phyloP scores from a whole-genome alignment of 2,888 invertebrate genomes.

The Pristionchus maxplancki region DNA sequence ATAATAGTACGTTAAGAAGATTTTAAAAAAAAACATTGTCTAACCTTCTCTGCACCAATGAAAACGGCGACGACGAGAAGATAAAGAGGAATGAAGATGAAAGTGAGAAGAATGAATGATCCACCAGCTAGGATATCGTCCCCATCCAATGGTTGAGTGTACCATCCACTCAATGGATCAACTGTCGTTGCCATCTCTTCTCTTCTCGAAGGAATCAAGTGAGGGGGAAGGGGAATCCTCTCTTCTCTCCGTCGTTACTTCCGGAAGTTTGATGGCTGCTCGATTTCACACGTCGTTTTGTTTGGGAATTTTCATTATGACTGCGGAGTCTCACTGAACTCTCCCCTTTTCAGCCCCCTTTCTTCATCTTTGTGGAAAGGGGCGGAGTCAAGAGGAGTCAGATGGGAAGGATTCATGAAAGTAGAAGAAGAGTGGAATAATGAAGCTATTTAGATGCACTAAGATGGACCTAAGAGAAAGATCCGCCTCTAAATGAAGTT shows the following conservation, averaged over 20 bases:
- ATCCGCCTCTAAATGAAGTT: neutral
- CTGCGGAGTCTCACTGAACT: slow-evolving; percentile 21
- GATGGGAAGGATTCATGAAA: neutral
- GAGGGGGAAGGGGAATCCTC: neutral
- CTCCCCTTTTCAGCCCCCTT: neutral
- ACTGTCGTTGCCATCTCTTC: neutral
- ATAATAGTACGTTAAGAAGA: too few species aligned
- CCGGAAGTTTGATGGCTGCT: slow-evolving; percentile 14
- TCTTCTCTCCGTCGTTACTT: neutral
- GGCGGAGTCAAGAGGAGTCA: neutral
- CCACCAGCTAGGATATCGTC: slow-evolving; percentile 34
- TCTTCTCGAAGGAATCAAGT: neutral
- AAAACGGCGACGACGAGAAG: neutral
- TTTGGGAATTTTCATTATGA: slow-evolving; percentile 31
- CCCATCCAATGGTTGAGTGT: neutral
- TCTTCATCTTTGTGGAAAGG: neutral
- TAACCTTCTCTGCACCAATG: neutral
- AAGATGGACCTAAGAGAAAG: neutral
- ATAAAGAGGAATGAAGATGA: slow-evolving; percentile 43
- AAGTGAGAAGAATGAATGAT: slow-evolving; percentile 24
- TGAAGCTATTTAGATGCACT: slow-evolving; percentile 45
- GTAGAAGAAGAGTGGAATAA: neutral
- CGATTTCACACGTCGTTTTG: slow-evolving; percentile 42
- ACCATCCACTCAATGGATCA: slow-evolving; percentile 37
- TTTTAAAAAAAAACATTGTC: neutral